A percentile compares a stretch with the other conserved stretches of the same genome.
Evolutionary conservation across 2,113 vertebrate genomes (phyloP).

Genomic region (Phaetusa simplex): DNA sequence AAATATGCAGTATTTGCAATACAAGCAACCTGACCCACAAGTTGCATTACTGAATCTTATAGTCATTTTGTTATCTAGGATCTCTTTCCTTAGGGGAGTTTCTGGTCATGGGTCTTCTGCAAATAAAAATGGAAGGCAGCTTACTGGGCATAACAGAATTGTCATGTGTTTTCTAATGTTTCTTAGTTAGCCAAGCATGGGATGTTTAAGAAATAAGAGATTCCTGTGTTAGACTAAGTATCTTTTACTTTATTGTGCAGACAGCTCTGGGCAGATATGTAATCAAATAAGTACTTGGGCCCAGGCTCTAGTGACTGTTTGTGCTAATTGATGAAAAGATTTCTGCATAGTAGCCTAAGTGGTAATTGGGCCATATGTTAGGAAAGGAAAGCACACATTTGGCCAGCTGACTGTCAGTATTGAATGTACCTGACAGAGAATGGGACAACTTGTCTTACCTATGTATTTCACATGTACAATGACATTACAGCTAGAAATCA

Average conservation of each 20-base stretch:
- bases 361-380: not conserved
- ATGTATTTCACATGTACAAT: not conserved
- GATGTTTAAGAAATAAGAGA: not conserved
- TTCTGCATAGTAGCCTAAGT: not conserved
- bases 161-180: not conserved
- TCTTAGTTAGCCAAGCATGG: not conserved
- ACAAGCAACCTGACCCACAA: not conserved
- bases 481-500: not conserved
- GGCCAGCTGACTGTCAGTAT: not conserved
- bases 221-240: not conserved
- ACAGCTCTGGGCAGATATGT: not conserved
- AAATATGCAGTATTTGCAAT: not conserved
- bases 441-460: not conserved
- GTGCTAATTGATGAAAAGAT: not conserved
- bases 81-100: not conserved
- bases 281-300: not conserved
- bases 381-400: not conserved
- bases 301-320: not conserved
- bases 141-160: not conserved
- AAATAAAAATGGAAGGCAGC: not conserved
- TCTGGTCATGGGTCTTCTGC: not conserved
- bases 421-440: not conserved
- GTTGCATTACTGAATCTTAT: not conserved
- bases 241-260: not conserved
- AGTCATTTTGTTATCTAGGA: not conserved